Evolutionary conservation across 2,797 vertebrate genomes (phyloP), one percentile per base, ranked within the genome.

Genomic region (Serranus cabrilla): DNA sequence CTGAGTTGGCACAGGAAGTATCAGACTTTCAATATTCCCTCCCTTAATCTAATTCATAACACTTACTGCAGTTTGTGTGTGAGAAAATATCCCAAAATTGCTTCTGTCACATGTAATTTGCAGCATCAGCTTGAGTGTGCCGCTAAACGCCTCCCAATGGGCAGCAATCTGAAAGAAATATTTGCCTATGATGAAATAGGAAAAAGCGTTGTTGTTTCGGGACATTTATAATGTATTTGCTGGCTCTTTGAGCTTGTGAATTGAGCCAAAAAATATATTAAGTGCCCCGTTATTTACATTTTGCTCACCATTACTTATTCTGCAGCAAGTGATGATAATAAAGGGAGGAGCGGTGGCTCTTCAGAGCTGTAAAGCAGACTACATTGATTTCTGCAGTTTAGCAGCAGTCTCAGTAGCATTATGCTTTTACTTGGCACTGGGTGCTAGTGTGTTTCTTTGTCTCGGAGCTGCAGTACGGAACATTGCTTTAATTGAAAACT

Each of bases 41-140:
- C 4, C 16, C 71, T 78, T 91, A 87, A 91, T 90, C 66, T 83
- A 88, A 93, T 93, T 90, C 87, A 88, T 85, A 87, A 89, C 75
- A 86, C 76, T 90, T 83, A 86, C 78, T 72, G 81, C 79, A 73
- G 82, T 84, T 80, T 89, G 85, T 86, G 86, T 81, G 76, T 74
- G 86, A 89, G 86, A 73, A 93, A 92, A 88, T 88, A 82, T 82
- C 66, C 82, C 80, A 77, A 91, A 92, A 93, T 91, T 92, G 89
- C 89, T 87, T 91, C 83, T 89, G 90, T 93, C 92, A 89, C 78
- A 83, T 88, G 81, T 74, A 85, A 92, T 94, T 92, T 92, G 91
- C 87, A 72, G 88, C 81, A 82, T 91, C 80, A 87, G 88, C 85
- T 82, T 81, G 84, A 89, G 81, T 52, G 69, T 54, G 80, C 78